Evolutionary conservation across 2,113 vertebrate genomes (phyloP).

Genomic region (Antennarius striatus): DNA sequence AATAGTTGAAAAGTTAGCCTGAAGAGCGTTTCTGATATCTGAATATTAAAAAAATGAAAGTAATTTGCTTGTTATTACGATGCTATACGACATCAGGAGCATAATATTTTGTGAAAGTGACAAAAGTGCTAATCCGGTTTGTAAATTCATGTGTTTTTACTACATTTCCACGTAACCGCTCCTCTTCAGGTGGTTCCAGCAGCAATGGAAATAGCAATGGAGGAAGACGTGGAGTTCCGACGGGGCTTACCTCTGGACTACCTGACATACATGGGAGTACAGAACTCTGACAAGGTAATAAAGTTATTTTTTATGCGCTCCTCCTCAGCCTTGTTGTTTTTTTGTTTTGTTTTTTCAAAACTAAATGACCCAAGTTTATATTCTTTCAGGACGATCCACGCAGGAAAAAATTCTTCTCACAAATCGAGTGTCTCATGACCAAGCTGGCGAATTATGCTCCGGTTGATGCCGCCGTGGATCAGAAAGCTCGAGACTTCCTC

Average conservation of each 20-base stretch:
- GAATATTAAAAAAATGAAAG: too few relatives aligned
- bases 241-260: slow-evolving; percentile 90
- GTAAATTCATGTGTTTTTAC: too few relatives aligned
- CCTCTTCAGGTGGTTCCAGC: slow-evolving; percentile 82
- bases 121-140: too few relatives aligned
- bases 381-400: slow-evolving; percentile 76
- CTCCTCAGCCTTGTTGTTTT: neutral
- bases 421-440: slow-evolving; percentile 81
- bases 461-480: slow-evolving; percentile 93
- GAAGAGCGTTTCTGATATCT: too few relatives aligned
- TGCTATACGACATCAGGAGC: too few relatives aligned
- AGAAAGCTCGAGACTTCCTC: slow-evolving; percentile 89
- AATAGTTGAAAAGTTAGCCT: too few relatives aligned
- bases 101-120: too few relatives aligned
- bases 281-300: slow-evolving; percentile 84
- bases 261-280: slow-evolving; percentile 90
- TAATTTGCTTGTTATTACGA: too few relatives aligned
- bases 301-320: neutral
- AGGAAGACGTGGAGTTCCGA: slow-evolving; percentile 92
- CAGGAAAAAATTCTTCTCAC: slow-evolving; percentile 83
- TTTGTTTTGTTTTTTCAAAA: neutral
- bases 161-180: too few relatives aligned
- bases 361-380: neutral
- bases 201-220: slow-evolving; percentile 89
- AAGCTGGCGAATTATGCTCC: slow-evolving; percentile 85